Percentiles rank a stretch among this genome's conserved stretches.
These are phyloP conservation scores for Scolopax rusticola DNA, from an alignment of 2,797 vertebrate genomes.

Conservation along the genomic window DNA sequence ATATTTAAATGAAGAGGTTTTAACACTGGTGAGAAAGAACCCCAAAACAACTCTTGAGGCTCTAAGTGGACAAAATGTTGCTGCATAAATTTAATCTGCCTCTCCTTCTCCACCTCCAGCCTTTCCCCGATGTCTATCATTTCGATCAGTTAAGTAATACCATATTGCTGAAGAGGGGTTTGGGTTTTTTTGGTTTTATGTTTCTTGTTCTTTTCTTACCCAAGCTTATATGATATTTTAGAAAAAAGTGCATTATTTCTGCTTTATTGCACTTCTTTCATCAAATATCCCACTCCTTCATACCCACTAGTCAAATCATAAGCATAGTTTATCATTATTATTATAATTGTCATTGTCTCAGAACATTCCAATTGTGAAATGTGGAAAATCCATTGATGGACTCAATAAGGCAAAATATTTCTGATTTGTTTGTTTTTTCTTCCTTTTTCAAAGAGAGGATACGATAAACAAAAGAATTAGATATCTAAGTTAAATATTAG, in stretches of 20 bases:
- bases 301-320: neutral
- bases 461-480: neutral
- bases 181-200: neutral
- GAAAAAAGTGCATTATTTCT: neutral
- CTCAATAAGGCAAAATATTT: neutral
- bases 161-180: neutral
- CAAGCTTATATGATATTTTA: neutral
- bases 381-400: neutral
- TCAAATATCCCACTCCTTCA: neutral
- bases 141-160: neutral
- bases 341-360: neutral
- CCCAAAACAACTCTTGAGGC: rapidly evolving
- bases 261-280: neutral
- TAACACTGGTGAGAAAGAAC: neutral
- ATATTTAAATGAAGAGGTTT: neutral
- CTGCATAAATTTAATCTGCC: neutral
- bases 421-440: neutral
- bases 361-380: neutral
- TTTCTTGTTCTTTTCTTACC: neutral
- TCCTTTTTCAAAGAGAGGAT: neutral
- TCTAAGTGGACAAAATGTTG: neutral
- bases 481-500: neutral
- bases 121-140: neutral
- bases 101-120: neutral
- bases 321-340: neutral